These are phyloP conservation scores for Drosophila kanekoi DNA, from an alignment of 2,888 invertebrate species.

Conservation along the genomic window DNA sequence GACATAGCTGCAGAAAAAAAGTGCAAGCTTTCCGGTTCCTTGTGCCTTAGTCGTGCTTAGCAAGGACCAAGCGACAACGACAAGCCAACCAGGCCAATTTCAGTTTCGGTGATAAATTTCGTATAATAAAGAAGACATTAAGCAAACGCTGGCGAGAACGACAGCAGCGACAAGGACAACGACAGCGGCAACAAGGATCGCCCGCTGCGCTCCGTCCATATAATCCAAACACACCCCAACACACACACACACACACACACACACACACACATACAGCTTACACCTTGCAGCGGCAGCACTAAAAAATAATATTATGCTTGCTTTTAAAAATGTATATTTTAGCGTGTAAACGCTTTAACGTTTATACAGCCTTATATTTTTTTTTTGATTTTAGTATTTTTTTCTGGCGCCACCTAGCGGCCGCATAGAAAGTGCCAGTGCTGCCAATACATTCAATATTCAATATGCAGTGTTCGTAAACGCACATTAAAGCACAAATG, in stretches of 20 bases:
- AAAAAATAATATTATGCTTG: constrained; percentile 61
- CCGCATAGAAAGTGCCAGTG: neutral
- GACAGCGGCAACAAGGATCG: constrained; percentile 67
- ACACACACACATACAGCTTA: constrained; percentile 54
- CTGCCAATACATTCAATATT: neutral
- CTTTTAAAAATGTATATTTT: constrained; percentile 57
- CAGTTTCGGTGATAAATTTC: constrained; percentile 81
- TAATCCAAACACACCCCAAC: constrained; percentile 17
- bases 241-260: constrained; percentile 45
- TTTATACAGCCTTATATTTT: constrained; percentile 24
- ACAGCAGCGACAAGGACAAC: constrained; percentile 36
- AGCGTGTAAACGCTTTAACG: constrained; percentile 64
- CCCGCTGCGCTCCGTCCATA: constrained; percentile 47
- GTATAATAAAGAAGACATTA: constrained; percentile 82
- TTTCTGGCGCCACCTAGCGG: neutral
- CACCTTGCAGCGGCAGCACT: constrained; percentile 60
- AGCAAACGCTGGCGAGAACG: constrained; percentile 71
- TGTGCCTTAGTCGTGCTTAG: constrained; percentile 38
- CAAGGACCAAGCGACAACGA: constrained; percentile 39
- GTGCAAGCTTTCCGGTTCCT: constrained; percentile 54
- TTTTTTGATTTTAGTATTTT: neutral
- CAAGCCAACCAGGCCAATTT: constrained; percentile 70
- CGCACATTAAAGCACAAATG: constrained; percentile 22
- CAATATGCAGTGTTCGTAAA: neutral
- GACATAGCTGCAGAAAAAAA: constrained; percentile 58